Conservation (phyloP, 2,797 vertebrate species). For the Tauraco hartlaubi region DNA sequence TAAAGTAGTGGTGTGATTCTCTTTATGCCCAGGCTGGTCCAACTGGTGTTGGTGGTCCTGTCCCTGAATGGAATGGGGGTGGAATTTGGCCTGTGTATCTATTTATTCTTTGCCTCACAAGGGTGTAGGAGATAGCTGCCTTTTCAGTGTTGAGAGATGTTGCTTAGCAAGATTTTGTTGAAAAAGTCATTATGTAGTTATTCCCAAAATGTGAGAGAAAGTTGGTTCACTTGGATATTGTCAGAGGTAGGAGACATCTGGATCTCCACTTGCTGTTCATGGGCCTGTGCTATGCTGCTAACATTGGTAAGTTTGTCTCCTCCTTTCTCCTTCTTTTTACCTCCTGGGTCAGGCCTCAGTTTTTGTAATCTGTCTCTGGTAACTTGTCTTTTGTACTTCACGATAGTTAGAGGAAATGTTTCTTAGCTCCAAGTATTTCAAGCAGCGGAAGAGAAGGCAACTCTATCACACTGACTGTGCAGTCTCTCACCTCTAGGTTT, state of each 20-base stretch:
- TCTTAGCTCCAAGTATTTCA: not conserved
- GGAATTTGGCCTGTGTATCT: not conserved
- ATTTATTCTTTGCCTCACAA: not conserved
- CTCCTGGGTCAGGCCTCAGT: not conserved
- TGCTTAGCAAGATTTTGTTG: not conserved
- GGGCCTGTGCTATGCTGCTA: not conserved
- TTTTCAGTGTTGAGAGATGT: not conserved
- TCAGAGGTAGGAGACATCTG: not conserved
- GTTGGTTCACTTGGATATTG: not conserved
- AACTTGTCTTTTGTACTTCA: not conserved
- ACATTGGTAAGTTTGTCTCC: not conserved
- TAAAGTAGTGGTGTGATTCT: not conserved
- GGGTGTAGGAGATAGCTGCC: not conserved
- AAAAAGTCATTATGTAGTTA: not conserved
- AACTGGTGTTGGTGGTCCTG: not conserved
- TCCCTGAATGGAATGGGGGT: not conserved
- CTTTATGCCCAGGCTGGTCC: not conserved
- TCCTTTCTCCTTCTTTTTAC: not conserved
- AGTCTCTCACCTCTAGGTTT: not conserved
- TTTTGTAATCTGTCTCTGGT: not conserved
- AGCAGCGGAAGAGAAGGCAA: not conserved
- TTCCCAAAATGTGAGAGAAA: not conserved
- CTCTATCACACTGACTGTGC: not conserved
- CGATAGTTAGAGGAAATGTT: not conserved
- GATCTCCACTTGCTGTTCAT: fast-evolving